These are phyloP conservation scores for Epinephelus coioides DNA, from an alignment of 2,797 vertebrate species.

Conservation along the genomic window DNA sequence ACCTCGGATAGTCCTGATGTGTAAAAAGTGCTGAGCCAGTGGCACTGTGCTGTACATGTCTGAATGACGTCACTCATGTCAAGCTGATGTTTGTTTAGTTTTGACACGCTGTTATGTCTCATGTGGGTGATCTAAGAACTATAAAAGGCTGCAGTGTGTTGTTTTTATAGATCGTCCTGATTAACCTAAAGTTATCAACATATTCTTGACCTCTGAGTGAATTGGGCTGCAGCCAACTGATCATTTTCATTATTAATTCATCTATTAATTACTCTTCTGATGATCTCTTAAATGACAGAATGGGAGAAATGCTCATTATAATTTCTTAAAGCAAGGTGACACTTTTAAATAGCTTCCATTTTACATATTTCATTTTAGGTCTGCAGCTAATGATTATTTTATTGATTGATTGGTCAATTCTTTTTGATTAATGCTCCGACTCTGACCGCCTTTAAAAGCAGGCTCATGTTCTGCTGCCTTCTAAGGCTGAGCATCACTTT, in stretches of 20 bases:
- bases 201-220: background rate
- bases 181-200: background rate
- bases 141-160: background rate
- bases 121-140: background rate
- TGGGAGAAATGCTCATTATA: no score
- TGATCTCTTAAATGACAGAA: no score
- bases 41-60: background rate
- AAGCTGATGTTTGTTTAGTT: constrained; percentile 7
- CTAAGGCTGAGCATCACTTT: background rate
- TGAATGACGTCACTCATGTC: constrained; percentile 15
- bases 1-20: constrained; percentile 31
- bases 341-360: no score
- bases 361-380: no score
- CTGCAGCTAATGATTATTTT: background rate
- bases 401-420: background rate
- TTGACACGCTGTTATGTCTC: background rate
- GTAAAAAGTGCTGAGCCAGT: constrained; percentile 52
- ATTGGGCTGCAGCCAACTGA: background rate
- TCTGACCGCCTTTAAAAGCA: background rate
- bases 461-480: background rate
- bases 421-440: background rate
- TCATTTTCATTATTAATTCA: background rate
- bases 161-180: background rate
- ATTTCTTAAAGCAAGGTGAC: no score
- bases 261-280: background rate